A percentile compares a stretch with the other conserved stretches of the same genome.
Evolutionary conservation across 2,888 invertebrate genomes (phyloP).

Genomic region (Callimorpha dominula): DNA sequence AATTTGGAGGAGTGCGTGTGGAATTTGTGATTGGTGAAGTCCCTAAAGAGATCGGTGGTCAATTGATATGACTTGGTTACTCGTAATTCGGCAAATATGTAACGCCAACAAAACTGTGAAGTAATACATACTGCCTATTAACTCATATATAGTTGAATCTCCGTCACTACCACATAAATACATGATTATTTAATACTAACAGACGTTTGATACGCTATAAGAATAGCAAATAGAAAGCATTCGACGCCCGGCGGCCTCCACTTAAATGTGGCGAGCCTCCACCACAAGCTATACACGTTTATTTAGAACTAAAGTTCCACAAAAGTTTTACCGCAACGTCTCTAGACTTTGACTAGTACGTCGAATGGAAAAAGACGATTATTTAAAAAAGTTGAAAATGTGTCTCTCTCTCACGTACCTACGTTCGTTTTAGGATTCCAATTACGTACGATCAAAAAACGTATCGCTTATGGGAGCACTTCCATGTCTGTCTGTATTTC

Average conservation of each 20-base stretch:
- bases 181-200: conserved; percentile 38
- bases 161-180: conserved; percentile 24
- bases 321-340: conserved; percentile 1
- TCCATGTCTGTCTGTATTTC: not conserved
- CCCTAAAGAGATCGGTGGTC: too few species aligned
- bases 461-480: not conserved
- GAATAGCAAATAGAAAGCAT: conserved; percentile 49
- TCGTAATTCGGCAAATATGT: too few species aligned
- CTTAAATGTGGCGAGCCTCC: conserved; percentile 9
- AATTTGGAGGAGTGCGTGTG: not conserved
- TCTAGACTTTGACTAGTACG: conserved; percentile 3
- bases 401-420: conserved; percentile 4
- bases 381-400: not conserved
- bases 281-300: conserved; percentile 27
- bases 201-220: conserved; percentile 31
- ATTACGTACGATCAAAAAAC: not conserved
- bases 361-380: not conserved
- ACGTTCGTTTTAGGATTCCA: not conserved
- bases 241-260: conserved; percentile 45
- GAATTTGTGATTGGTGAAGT: not conserved
- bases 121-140: not conserved
- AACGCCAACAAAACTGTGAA: not conserved
- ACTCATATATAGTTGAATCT: conserved; percentile 8
- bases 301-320: not conserved
- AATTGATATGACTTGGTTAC: too few species aligned